A percentile compares a stretch with the other conserved stretches of the same genome.
Conservation (phyloP, 2,888 invertebrate genomes). For the Tetrapedia diversipes region DNA sequence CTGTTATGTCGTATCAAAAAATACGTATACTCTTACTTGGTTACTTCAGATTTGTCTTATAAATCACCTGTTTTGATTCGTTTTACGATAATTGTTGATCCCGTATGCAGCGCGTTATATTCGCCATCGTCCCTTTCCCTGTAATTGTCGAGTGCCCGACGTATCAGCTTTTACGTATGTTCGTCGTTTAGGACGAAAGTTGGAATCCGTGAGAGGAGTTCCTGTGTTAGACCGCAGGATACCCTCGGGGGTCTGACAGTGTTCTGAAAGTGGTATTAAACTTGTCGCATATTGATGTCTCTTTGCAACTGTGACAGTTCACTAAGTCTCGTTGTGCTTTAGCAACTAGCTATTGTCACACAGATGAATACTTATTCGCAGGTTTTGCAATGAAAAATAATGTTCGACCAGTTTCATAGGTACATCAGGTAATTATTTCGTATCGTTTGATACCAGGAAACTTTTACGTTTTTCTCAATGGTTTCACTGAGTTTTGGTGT, state of each 20-base stretch:
- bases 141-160: constrained; percentile 32
- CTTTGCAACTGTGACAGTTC: constrained; percentile 61
- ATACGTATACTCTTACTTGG: too few species aligned
- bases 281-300: constrained; percentile 66
- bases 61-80: too few species aligned
- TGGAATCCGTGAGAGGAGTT: constrained; percentile 65
- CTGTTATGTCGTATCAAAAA: too few species aligned
- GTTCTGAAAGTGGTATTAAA: constrained; percentile 76
- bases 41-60: too few species aligned
- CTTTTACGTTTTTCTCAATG: too few species aligned
- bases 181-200: constrained; percentile 60
- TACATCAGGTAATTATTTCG: too few species aligned
- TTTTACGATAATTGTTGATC: too few species aligned
- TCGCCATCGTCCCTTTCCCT: constrained; percentile 3
- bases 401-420: neutral
- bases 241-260: constrained; percentile 64
- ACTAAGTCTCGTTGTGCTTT: constrained; percentile 48
- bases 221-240: constrained; percentile 65
- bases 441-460: too few species aligned
- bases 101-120: too few species aligned
- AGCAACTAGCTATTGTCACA: constrained; percentile 27
- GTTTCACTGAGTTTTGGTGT: too few species aligned
- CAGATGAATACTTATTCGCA: constrained; percentile 16
- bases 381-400: neutral
- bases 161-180: constrained; percentile 41